These are phyloP conservation scores for Cardiocondyla obscurior DNA, from an alignment of 1,140 invertebrate species.

Conservation along the genomic window DNA sequence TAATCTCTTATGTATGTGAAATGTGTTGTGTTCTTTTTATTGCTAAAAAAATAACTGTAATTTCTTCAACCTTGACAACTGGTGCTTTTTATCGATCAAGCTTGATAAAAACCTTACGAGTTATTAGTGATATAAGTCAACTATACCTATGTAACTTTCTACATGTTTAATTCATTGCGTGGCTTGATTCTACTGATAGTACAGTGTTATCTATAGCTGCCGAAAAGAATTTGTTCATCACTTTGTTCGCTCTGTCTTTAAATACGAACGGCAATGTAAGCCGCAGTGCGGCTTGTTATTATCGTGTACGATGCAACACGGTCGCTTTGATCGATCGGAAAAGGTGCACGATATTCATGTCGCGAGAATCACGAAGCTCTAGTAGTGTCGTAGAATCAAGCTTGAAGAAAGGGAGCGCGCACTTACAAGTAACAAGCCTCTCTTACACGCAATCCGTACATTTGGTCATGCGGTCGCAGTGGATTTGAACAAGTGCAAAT, in stretches of 20 bases:
- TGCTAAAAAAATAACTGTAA: neutral
- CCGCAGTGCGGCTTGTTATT: conserved; percentile 26
- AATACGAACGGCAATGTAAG: neutral
- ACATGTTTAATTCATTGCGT: neutral
- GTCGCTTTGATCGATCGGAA: conserved; percentile 49
- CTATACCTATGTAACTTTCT: neutral
- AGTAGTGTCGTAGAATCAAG: conserved; percentile 51
- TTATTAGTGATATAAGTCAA: conserved; percentile 5
- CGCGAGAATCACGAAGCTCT: conserved; percentile 32
- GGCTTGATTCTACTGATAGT: conserved; percentile 30
- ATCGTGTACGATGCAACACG: conserved; percentile 20
- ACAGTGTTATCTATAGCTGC: neutral
- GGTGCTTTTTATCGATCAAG: neutral
- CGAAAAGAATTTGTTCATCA: conserved; percentile 4
- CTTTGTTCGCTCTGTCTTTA: conserved; percentile 6
- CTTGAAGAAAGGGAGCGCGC: conserved; percentile 37
- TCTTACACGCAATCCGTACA: conserved; percentile 45
- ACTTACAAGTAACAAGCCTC: conserved; percentile 13
- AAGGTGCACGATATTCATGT: conserved; percentile 50
- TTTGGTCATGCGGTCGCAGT: conserved; percentile 3
- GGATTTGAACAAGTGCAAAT: conserved; percentile 14
- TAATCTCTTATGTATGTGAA: neutral
- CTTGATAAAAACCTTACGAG: neutral
- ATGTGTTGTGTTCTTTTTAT: neutral
- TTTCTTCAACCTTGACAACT: neutral